These are phyloP conservation scores for Rallus limicola DNA, from an alignment of 2,113 vertebrate species.

Conservation along the genomic window DNA sequence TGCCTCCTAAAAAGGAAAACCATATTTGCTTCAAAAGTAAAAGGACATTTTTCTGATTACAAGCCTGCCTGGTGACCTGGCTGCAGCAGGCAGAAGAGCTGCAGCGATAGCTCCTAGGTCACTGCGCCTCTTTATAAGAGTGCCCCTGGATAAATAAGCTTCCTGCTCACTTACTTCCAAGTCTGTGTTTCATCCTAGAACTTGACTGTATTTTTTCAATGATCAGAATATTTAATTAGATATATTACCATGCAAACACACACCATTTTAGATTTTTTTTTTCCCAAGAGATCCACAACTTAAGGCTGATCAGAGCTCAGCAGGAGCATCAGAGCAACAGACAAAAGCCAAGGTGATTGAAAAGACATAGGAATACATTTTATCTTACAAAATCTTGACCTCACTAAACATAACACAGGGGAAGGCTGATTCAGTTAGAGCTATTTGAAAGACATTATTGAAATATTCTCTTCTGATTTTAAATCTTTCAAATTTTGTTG, in stretches of 20 bases:
- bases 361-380: not conserved
- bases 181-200: not conserved
- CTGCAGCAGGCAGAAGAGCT: not conserved
- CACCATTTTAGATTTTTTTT: not conserved
- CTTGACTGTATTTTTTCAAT: accelerated
- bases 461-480: not conserved
- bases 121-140: not conserved
- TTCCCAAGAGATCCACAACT: not conserved
- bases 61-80: not conserved
- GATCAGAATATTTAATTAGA: not conserved
- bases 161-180: not conserved
- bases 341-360: not conserved
- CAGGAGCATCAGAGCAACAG: not conserved
- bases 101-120: not conserved
- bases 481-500: not conserved
- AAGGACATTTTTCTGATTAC: not conserved
- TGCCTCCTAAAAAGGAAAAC: not conserved
- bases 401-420: not conserved
- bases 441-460: not conserved
- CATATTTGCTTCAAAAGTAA: not conserved
- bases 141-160: not conserved
- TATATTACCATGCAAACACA: not conserved
- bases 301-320: not conserved
- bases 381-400: not conserved
- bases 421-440: not conserved